Evolutionary conservation across 2,113 vertebrate genomes (phyloP).

Genomic region (Vireo altiloquus): DNA sequence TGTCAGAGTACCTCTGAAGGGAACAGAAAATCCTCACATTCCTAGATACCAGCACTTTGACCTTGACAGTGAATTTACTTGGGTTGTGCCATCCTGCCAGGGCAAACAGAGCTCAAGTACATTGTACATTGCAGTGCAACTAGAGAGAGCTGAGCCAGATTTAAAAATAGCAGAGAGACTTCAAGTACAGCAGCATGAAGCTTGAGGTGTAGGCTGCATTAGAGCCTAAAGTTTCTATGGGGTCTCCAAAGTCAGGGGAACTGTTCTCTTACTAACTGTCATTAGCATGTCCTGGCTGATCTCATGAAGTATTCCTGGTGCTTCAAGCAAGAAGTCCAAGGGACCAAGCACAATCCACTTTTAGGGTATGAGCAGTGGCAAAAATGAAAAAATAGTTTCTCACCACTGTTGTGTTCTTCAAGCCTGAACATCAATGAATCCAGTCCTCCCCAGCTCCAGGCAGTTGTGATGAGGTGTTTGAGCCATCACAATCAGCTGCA

Average conservation of each 20-base stretch:
- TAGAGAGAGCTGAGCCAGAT: background rate
- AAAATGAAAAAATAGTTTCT: background rate
- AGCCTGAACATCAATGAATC: background rate
- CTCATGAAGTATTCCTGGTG: background rate
- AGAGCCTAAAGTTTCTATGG: background rate
- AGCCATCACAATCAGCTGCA: rapidly evolving
- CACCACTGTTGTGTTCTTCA: background rate
- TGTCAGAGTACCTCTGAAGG: background rate
- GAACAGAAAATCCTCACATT: background rate
- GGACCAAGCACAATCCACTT: background rate
- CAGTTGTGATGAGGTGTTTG: background rate
- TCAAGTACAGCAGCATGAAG: background rate
- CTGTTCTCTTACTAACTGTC: background rate
- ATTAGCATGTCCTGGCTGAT: background rate
- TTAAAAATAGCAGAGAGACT: background rate
- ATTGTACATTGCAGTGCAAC: background rate
- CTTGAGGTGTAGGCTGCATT: background rate
- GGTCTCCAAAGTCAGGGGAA: background rate
- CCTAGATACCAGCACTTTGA: background rate
- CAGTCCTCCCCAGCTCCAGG: background rate
- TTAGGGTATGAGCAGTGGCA: background rate
- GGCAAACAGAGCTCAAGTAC: background rate
- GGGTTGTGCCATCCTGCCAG: background rate
- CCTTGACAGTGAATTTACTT: background rate
- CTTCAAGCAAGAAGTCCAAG: background rate